Evolutionary conservation across 2,888 invertebrate species (phyloP), one percentile per base, ranked within the genome.

Genomic region (Seira musarum): DNA sequence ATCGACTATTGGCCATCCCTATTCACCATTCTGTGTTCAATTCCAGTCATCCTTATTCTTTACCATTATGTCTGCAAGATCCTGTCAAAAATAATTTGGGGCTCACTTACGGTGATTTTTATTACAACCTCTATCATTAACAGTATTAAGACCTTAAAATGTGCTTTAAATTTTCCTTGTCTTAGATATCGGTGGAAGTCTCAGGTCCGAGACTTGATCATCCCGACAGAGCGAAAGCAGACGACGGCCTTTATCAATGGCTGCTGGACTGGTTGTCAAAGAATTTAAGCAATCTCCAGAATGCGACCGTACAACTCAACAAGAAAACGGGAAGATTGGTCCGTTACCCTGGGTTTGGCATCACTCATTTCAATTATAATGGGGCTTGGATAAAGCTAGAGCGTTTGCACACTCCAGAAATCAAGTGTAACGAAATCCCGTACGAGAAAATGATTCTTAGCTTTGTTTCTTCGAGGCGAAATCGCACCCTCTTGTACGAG

Each of bases 21-120:
- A 10, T 70, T 77, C 66, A 77, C 77, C 77, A 70, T 70, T 60
- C 65, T 77, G 77, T 77, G 77, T 77, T 77, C 77, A 53, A 77
- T 77, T 66, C 77, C 77, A 17, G 77, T 77, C 22, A 65, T 77
- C 22, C 21, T 77, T 30, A 70, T 77, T 25, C 63, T 77, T 0
- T 77, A 70, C 15, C 70, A 77, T 24, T 77, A 77, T 19, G 8
- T 70, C 1, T 49, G 64, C 53, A 77, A 70, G 35, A 6, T 77
- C 1, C n/a, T 77, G 8, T 77, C 77, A 46, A 64, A 77, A 40
- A 30, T 77, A 5, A 64, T 77, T 60, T 77, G 77, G 77, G 77
- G 77, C 21, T 77, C 77, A 13, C 40, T 77, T 6, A 25, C 70
- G 65, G 77, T 76, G 17, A 53, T 17, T 57, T 6, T 60, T 60